Evolutionary conservation across 2,113 vertebrate species (phyloP), one percentile per base, ranked within the genome.

Genomic region (Garra rufa): DNA sequence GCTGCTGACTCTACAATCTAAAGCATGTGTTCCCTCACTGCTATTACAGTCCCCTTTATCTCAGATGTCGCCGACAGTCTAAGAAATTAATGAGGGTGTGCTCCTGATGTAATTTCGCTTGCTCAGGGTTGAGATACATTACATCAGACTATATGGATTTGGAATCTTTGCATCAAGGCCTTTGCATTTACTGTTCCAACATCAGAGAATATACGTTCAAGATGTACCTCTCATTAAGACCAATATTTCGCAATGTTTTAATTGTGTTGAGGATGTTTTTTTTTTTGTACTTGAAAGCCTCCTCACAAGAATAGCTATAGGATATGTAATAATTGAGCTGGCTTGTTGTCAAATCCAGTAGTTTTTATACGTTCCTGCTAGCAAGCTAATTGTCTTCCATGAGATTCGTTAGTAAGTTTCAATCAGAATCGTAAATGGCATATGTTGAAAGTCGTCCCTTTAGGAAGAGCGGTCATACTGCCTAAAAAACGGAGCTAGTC

Each of bases 31-130:
- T 92, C 89, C 87, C 89, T 92, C 88, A 89, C 81, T 59, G 89
- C 88, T 91, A 86, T 90, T 90, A 83, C 92, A 94, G 92, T 94
- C 93, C 92, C 88, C 91, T 94, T 94, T 91, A 94, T 93, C 92
- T 92, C 91, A 90, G 89, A 90, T 91, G 90, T 91, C 92, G 92
- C 92, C 91, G 93, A 92, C 92, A 94, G 91, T 89, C 28, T 88
- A 77, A 90, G 91, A 93, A 94, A 94, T 94, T 94, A 94, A 93
- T 92, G 90, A 92, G 90, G 90, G 90, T 90, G 90, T 89, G 90
- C 91, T 93, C 92, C 90, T 92, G 89, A 91, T 92, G 91, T 92
- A 91, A 92, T 93, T 93, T 90, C 92, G 86, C 90, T 87, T 28
- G 86, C 85, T 9, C 77, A 86, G 89, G 89, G 93, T 92, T 92